Base-by-base conservation (phyloP, 1,140 invertebrate genomes). In the Eriosoma lanigerum region DNA sequence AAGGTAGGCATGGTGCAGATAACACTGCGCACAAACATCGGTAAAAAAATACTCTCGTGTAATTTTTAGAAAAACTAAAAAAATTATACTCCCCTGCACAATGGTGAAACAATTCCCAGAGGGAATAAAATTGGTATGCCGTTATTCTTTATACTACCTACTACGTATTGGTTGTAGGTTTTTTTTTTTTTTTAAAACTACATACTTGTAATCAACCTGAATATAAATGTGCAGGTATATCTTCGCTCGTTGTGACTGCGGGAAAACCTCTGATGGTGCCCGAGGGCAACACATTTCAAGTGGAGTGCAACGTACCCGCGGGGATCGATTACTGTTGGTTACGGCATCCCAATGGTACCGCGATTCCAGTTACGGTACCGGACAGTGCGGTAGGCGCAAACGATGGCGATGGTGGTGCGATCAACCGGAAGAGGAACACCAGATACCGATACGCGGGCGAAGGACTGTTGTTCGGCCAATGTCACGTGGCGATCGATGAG, bases 321-420 rank as follows among this genome's bases (percentile, higher is more conserved):
- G 73, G 60, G 13, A 56, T 76, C 52, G 73, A 76, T 21, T 76
- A 76, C 21, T 76, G 73, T 26, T 76, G 73, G 73, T 15, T 76
- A 9, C 73, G 73, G 12, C 73, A 76, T 17, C 73, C 73, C 2
- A 76, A 76, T 54, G 73, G 73, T 8, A 76, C 73, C 17, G 54
- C 54, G 38, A n/a, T 76, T 0, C 32, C 73, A 1, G 73, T 76
- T 6, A 60, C 73, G 3, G 73, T 44, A 10, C 54, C 54, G 13
- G n/a, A n/a, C n/a, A n/a, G n/a, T n/a, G n/a, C n/a, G n/a, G n/a
- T n/a, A n/a, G n/a, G n/a, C n/a, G n/a, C n/a, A n/a, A n/a, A n/a
- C n/a, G n/a, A n/a, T n/a, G n/a, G n/a, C n/a, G 21, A 44, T 10
- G 54, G n/a, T 38, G 17, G 26, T 9, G n/a, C 5, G 15, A 13